Evolutionary conservation across 2,888 invertebrate genomes (phyloP).

Genomic region (Prosapia bicincta): DNA sequence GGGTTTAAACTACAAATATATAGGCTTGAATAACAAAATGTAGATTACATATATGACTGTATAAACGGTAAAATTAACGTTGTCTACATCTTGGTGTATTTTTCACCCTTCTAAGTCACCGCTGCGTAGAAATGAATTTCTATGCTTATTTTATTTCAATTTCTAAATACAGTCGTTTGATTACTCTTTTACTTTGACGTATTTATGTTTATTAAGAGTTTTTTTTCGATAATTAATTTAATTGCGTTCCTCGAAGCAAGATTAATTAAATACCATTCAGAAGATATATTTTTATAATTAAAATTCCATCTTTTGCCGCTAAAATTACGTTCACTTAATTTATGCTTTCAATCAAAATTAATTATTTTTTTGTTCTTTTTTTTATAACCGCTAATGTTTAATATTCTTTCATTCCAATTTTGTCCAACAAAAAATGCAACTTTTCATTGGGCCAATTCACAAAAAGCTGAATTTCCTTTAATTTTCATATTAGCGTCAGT

Average conservation of each 20-base stretch:
- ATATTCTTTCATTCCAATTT: not conserved
- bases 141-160: too few species aligned
- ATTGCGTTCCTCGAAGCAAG: not conserved
- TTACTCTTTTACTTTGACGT: not conserved
- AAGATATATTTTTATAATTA: not conserved
- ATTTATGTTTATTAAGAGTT: not conserved
- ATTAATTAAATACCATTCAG: not conserved
- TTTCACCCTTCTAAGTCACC: too few species aligned
- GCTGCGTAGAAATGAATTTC: too few species aligned
- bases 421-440: too few species aligned
- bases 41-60: too few species aligned
- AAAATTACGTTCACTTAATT: not conserved
- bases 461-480: too few species aligned
- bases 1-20: too few species aligned
- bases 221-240: not conserved
- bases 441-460: too few species aligned
- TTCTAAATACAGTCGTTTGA: not conserved
- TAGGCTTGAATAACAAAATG: too few species aligned
- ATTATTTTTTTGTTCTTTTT: not conserved
- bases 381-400: not conserved
- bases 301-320: not conserved
- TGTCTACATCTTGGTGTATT: too few species aligned
- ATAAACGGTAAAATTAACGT: too few species aligned
- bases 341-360: not conserved
- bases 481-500: too few species aligned